Base-by-base conservation (phyloP, 1,140 invertebrate species). In the Brachionus paranguensis region DNA sequence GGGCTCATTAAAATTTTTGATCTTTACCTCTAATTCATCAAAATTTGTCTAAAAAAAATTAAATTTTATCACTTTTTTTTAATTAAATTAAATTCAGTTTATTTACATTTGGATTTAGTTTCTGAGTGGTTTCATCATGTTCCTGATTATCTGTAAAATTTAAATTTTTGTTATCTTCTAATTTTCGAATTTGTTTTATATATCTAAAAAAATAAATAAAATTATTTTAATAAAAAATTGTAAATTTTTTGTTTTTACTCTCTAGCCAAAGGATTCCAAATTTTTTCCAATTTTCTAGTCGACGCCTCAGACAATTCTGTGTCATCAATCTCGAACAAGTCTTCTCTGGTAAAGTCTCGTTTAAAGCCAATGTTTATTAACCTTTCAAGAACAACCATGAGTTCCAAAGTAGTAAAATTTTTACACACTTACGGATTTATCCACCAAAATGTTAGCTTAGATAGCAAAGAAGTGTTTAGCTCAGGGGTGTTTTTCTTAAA, bases 331-430 rank as follows among this genome's bases (percentile, higher is more conserved):
- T 84, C 64, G 17, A 47, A 84, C 10, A 84, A 43, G 37, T 84
- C 81, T 47, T 84, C 81, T 43, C 65, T 45, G 7, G 29, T 41
- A 27, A 84, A 50, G 27, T 50, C 60, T 14, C 81, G 60, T 53
- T 84, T 84, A 37, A 70, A 84, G 12, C 81, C 81, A 55, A 37
- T 84, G n/a, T 37, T 70, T 70, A 84, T 84, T 14, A 84, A 50
- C 3, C 79, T 83, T 53, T 27, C 10, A 45, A 65, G 65, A 27
- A 47, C 29, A 47, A 78, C 45, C 10, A 7, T 47, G 11, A 78
- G 29, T 43, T 29, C 2, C 24, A 17, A 45, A 20, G 6, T 3
- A 11, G 14, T 41, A n/a, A 41, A 78, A 24, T 47, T 33, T 14
- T 27, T 8, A 50, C 3, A 29, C n/a, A 78, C 45, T 37, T 79